Evolutionary conservation across 2,888 invertebrate species (phyloP), one percentile per base, ranked within the genome.

Genomic region (Andrena trimmerana): DNA sequence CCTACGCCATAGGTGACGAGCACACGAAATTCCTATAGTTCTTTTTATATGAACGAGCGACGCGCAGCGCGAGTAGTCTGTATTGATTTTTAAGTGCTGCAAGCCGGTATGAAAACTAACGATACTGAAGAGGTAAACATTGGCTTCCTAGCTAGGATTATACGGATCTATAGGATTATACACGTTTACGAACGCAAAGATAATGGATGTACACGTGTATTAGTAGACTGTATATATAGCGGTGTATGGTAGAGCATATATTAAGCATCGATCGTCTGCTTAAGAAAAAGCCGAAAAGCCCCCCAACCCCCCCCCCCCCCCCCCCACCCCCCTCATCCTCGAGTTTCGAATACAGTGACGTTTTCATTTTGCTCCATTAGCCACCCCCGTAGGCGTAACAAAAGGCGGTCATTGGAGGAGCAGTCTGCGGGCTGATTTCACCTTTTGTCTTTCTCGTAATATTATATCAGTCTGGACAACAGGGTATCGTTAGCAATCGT

Each of bases 111-210:
- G 81, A 59, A 74, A 75, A 77, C 74, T 67, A 81, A 83, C 72
- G 80, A 83, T 68, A 81, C 81, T 87, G 81, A 42, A 42, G 85
- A 86, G 80, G 86, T 89, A 88, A 57, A 57, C 24, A 90, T 89
- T 87, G 90, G 92, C 91, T 91, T 92, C 89, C 90, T 92, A 91
- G 91, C 54, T 90, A 90, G 88, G 86, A 85, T 87, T 91, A 90
- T 88, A 85, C 85, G 84, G 90, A 88, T 87, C 86, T 85, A 83
- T 88, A 90, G 89, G 84, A 86, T 90, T 86, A 87, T 87, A 89
- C 84, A 88, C 81, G 71, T 90, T 90, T 88, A 87, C 57, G 78
- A 77, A 81, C 84, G 85, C 84, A 86, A 84, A 33, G 83, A 83
- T 87, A 87, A 85, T 78, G 81, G 59, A 87, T 57, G 42, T 57